These are phyloP conservation scores for Caranx ignobilis DNA, from an alignment of 2,113 vertebrate genomes.

Conservation along the genomic window DNA sequence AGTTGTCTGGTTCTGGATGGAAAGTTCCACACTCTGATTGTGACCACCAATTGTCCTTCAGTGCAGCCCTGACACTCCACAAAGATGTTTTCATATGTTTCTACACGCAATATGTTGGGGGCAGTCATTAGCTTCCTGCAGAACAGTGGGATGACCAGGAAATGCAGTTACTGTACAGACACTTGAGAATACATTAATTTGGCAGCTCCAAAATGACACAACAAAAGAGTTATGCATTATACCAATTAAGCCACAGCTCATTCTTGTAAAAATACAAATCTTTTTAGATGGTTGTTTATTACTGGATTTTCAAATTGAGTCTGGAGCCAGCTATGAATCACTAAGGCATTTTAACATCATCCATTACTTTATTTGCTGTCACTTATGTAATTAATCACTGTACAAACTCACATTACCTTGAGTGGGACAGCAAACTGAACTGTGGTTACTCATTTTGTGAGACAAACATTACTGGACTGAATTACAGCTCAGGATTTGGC, in stretches of 20 bases:
- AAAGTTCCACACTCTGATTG: conserved; percentile 9
- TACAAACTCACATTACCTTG: conserved; percentile 3
- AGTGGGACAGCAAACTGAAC: conserved; percentile 14
- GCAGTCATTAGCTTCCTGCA: conserved; percentile 69
- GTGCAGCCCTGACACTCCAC: conserved; percentile 75
- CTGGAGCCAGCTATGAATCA: background rate
- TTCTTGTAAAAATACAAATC: too few species aligned
- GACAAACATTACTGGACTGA: background rate
- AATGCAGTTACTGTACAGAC: background rate
- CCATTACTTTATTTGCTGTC: background rate
- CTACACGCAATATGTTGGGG: conserved; percentile 74
- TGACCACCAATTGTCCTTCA: conserved; percentile 30
- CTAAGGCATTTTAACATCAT: conserved; percentile 19
- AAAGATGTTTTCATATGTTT: conserved; percentile 70
- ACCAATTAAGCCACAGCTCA: too few species aligned
- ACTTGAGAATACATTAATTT: too few species aligned
- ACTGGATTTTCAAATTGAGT: too few species aligned
- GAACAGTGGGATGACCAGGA: background rate
- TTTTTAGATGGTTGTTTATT: too few species aligned
- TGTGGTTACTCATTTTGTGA: background rate
- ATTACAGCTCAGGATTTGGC: too few species aligned
- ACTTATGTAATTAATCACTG: background rate
- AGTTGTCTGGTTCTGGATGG: conserved; percentile 44
- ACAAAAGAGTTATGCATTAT: too few species aligned
- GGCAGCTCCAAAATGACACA: too few species aligned